Percentiles rank a stretch among this genome's conserved stretches.
Conservation (phyloP, 2,888 invertebrate species). For the Microplitis deprimator region DNA sequence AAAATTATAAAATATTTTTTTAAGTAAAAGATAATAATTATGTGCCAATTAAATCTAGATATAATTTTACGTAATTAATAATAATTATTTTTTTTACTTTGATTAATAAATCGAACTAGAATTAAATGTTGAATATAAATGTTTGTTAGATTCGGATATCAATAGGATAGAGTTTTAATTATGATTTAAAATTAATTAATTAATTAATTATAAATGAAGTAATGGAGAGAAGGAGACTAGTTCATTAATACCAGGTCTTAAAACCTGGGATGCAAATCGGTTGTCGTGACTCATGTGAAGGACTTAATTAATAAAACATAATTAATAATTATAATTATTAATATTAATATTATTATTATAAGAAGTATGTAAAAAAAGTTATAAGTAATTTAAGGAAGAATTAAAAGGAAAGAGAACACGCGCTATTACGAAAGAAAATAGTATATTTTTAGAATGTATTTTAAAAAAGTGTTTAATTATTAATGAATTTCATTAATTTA, state of each 20-base stretch:
- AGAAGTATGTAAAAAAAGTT: slow-evolving; percentile 9
- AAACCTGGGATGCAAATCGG: neutral
- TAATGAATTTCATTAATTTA: slow-evolving; percentile 53
- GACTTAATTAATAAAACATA: neutral
- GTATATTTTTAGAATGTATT: slow-evolving; percentile 70
- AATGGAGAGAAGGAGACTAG: neutral
- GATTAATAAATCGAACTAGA: neutral
- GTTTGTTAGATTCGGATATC: neutral
- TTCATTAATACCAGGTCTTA: neutral
- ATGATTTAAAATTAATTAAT: neutral
- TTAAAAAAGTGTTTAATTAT: slow-evolving; percentile 52
- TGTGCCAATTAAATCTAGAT: neutral
- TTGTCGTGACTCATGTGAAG: neutral
- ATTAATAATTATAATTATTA: neutral
- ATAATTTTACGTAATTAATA: neutral
- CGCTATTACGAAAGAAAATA: slow-evolving; percentile 55
- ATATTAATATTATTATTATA: neutral
- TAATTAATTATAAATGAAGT: neutral
- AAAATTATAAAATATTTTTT: neutral
- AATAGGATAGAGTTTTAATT: neutral
- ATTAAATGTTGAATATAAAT: neutral
- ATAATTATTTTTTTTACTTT: neutral
- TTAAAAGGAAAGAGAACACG: slow-evolving; percentile 3
- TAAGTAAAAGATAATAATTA: neutral
- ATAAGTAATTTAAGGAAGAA: slow-evolving; percentile 16